These are phyloP conservation scores for Pseudocheirus occidentalis DNA, from an alignment of 2,797 vertebrate species.

Conservation along the genomic window DNA sequence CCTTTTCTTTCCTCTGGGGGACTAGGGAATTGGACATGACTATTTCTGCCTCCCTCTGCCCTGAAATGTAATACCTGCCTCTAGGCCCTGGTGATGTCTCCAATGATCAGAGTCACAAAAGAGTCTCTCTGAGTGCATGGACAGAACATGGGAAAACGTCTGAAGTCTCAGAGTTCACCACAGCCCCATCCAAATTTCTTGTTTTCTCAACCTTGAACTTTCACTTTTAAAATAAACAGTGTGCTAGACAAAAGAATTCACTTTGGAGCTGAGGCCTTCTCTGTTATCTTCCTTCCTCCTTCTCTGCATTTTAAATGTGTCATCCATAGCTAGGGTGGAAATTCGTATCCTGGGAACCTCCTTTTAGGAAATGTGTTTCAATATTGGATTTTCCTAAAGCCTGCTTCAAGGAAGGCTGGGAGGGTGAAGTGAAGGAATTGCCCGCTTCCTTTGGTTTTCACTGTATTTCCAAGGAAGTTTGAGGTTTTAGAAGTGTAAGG, in stretches of 20 bases:
- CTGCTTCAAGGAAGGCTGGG: not conserved
- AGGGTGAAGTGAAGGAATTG: not conserved
- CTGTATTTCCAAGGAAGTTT: slow-evolving; percentile 10
- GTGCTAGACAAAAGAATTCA: slow-evolving; percentile 70
- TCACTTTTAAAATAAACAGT: slow-evolving; percentile 72
- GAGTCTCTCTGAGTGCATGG: slow-evolving; percentile 49
- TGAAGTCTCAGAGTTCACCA: slow-evolving; percentile 59
- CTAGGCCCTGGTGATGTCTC: slow-evolving; percentile 56
- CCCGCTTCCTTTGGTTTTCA: not conserved
- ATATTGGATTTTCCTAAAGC: slow-evolving; percentile 30
- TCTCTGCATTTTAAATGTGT: slow-evolving; percentile 48
- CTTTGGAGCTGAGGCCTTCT: slow-evolving; percentile 60
- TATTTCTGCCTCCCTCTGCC: slow-evolving; percentile 52
- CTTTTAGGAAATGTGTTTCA: slow-evolving; percentile 14
- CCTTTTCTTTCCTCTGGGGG: not conserved
- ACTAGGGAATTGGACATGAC: not conserved
- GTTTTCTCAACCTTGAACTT: slow-evolving; percentile 72
- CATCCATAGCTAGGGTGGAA: not conserved
- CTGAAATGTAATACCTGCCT: not conserved
- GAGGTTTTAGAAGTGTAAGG: slow-evolving; percentile 14
- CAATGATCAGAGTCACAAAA: slow-evolving; percentile 50
- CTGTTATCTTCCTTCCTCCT: slow-evolving; percentile 57
- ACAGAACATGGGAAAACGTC: slow-evolving; percentile 67
- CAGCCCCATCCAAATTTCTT: slow-evolving; percentile 56
- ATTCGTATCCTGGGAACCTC: slow-evolving; percentile 24